Base-by-base conservation (phyloP, 92 coral and sea anemone species). In the Porites divaricata region DNA sequence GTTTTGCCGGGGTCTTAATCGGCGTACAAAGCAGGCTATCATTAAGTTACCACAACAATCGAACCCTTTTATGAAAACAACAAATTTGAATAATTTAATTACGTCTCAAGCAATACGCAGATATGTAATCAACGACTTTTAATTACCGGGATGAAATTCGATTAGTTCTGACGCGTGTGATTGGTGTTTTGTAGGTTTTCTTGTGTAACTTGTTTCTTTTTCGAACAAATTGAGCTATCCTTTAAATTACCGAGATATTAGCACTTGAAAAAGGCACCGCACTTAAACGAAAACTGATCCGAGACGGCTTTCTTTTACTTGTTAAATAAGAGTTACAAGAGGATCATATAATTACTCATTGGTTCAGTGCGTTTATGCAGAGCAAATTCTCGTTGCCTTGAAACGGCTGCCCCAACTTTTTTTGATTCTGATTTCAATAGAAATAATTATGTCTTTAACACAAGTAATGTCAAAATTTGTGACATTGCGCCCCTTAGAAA, bases 81-180 rank as follows among this genome's bases (percentile, higher is more conserved):
- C 90, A 88, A 89, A 91, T 91, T 91, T 91, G 85, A 91, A 91
- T 91, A 91, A 91, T 88, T 91, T 88, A 91, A 91, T 91, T 91
- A 91, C 81, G 88, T 65, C 67, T 88, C 65, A 72, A 81, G 92
- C 70, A 89, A 91, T 88, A 91, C 90, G 89, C 87, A 70, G 92
- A 91, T 91, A 84, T 91, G 92, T 78, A 89, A 94, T 89, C 92
- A 89, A 78, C 90, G 83, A 87, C 74, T 87, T 92, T 84, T 89
- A 92, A 91, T 91, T 91, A 86, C 88, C 75, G 81, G 67, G 35
- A 75, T 83, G 81, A 90, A 75, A 92, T 89, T 87, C 90, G 95
- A 89, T 87, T 91, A 88, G 90, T 48, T 20, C 1, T 78, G 17
- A 59, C 41, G 52, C 51, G 72, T 59, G 53, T 89, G 93, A 92